Percentiles rank a stretch among this genome's conserved stretches.
phyloP scores from a whole-genome alignment of 2,888 invertebrate species.

The Tachina lurida region DNA sequence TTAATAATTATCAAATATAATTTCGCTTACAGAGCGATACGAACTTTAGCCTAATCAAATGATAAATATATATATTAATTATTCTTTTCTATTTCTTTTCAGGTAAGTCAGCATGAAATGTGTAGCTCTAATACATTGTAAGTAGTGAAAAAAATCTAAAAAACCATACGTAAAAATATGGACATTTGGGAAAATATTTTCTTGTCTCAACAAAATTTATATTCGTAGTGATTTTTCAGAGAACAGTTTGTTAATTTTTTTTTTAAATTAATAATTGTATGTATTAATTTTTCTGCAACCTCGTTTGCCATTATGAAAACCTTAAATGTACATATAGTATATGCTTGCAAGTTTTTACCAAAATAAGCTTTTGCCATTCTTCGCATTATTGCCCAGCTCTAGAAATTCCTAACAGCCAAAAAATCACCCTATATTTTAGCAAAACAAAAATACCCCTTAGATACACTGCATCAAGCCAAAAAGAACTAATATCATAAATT shows the following conservation, averaged over 20 bases:
- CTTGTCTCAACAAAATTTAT: not conserved
- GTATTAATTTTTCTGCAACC: no score
- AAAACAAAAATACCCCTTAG: not conserved
- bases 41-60: no score
- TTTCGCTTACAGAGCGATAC: no score
- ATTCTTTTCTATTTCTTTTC: slow-evolving; percentile 9
- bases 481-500: slow-evolving; percentile 65
- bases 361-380: no score
- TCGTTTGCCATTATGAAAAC: no score
- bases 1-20: no score
- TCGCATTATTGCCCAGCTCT: no score
- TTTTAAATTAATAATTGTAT: no score
- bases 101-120: slow-evolving; percentile 37
- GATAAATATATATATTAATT: not conserved
- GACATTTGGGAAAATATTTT: not conserved
- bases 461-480: not conserved
- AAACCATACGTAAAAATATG: not conserved
- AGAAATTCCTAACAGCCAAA: not conserved
- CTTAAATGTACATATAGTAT: no score
- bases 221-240: not conserved
- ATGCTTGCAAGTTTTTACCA: no score
- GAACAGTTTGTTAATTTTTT: no score
- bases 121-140: not conserved
- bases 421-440: not conserved
- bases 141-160: not conserved